Percentiles rank a stretch among this genome's conserved stretches.
phyloP scores from a whole-genome alignment of 2,113 vertebrate genomes.

The Corydoras sp. region DNA sequence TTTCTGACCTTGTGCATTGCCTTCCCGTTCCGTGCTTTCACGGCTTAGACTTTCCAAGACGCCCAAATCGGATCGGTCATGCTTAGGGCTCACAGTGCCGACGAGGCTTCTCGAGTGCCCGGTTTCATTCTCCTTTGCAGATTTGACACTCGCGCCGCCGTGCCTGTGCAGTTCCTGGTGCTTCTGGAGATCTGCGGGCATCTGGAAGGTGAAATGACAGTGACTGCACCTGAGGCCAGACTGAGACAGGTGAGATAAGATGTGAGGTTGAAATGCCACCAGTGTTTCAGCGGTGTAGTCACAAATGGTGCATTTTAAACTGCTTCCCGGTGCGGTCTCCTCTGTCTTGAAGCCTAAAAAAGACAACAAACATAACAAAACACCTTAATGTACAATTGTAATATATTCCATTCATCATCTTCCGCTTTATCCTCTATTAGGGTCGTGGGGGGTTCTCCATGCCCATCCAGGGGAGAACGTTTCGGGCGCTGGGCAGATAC shows the following conservation, averaged over 20 bases:
- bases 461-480: too few relatives aligned
- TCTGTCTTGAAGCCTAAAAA: conserved; percentile 78
- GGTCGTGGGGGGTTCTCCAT: too few relatives aligned
- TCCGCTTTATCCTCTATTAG: too few relatives aligned
- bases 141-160: conserved; percentile 55
- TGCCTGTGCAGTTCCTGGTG: conserved; percentile 78
- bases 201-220: conserved; percentile 84
- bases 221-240: conserved; percentile 79
- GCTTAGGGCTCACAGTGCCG: conserved; percentile 63
- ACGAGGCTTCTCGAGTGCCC: conserved; percentile 65
- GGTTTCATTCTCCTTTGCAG: conserved; percentile 68
- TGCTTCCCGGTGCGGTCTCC: conserved; percentile 71
- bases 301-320: conserved; percentile 83
- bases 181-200: conserved; percentile 75
- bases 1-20: conserved; percentile 71
- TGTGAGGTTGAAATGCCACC: conserved; percentile 80
- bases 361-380: conserved; percentile 7
- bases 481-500: too few relatives aligned
- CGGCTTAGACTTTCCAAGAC: conserved; percentile 67
- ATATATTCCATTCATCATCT: too few relatives aligned
- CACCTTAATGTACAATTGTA: not conserved
- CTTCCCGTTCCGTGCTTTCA: conserved; percentile 74
- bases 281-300: conserved; percentile 78
- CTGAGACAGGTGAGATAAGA: conserved; percentile 84
- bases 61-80: conserved; percentile 55